A percentile compares a stretch with the other conserved stretches of the same genome.
Evolutionary conservation across 1,140 invertebrate genomes (phyloP).

Genomic region (Aphidius ervi): DNA sequence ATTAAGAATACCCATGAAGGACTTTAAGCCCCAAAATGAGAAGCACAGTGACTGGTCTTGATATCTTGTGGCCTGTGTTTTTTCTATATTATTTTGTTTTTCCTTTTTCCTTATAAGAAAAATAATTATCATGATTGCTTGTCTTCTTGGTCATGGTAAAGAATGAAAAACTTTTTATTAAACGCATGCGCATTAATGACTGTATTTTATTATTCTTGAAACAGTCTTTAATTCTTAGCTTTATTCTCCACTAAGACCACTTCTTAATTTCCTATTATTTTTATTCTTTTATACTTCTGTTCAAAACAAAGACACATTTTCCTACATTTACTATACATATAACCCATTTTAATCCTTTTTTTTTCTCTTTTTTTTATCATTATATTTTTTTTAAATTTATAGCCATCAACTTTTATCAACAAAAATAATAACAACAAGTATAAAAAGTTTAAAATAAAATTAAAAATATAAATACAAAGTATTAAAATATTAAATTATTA

Average conservation of each 20-base stretch:
- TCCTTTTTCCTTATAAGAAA: neutral
- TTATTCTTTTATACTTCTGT: slow-evolving; percentile 23
- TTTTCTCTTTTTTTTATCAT: neutral
- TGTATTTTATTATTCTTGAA: slow-evolving; percentile 26
- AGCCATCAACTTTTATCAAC: too few relatives aligned
- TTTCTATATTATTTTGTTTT: slow-evolving; percentile 18
- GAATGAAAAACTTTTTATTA: too few relatives aligned
- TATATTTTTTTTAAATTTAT: too few relatives aligned
- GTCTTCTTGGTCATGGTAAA: too few relatives aligned
- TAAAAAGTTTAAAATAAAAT: too few relatives aligned
- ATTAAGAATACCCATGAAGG: slow-evolving; percentile 52
- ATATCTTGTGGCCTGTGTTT: slow-evolving; percentile 11
- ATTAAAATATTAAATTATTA: too few relatives aligned
- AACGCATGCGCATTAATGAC: too few relatives aligned
- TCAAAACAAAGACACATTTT: neutral
- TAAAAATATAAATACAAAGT: too few relatives aligned
- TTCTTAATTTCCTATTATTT: slow-evolving; percentile 56
- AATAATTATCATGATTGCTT: too few relatives aligned
- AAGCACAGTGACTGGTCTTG: slow-evolving; percentile 19
- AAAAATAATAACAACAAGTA: too few relatives aligned
- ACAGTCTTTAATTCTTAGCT: slow-evolving; percentile 54
- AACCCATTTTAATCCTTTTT: neutral
- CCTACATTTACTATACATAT: neutral
- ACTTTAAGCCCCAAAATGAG: slow-evolving; percentile 47
- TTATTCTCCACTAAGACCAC: slow-evolving; percentile 55